phyloP scores from a whole-genome alignment of 1,140 invertebrate genomes.

The Drosophila littoralis region DNA sequence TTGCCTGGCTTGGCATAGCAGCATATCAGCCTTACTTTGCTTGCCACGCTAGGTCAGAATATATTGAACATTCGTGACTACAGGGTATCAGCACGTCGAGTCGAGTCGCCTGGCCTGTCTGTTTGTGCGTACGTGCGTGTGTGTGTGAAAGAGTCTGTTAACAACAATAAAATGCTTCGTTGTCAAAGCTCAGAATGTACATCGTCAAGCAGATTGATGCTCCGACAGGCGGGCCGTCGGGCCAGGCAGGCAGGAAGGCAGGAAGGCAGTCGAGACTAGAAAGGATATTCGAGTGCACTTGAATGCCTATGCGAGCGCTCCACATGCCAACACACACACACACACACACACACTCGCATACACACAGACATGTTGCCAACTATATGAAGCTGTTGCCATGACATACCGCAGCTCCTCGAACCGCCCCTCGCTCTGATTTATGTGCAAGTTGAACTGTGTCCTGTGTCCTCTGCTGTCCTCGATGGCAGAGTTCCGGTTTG shows the following conservation, averaged over 20 bases:
- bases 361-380: constrained; percentile 20
- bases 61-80: neutral
- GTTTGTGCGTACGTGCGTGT: constrained; percentile 37
- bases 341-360: neutral
- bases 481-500: neutral
- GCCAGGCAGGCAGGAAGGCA: neutral
- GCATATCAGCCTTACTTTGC: neutral
- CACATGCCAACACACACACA: constrained; percentile 4
- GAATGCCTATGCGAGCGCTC: constrained; percentile 46
- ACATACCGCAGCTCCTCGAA: constrained; percentile 33
- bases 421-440: constrained; percentile 35
- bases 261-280: constrained; percentile 24
- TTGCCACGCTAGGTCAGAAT: too few relatives aligned
- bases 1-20: neutral
- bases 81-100: constrained; percentile 43
- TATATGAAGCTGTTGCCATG: constrained; percentile 52
- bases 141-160: constrained; percentile 49
- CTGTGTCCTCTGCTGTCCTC: constrained; percentile 4
- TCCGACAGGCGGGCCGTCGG: neutral
- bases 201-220: constrained; percentile 75
- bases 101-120: neutral
- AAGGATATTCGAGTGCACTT: constrained; percentile 52
- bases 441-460: constrained; percentile 36
- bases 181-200: constrained; percentile 64
- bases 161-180: constrained; percentile 80